Conservation (phyloP, 2,888 invertebrate genomes). For the Metallyticus violacea region DNA sequence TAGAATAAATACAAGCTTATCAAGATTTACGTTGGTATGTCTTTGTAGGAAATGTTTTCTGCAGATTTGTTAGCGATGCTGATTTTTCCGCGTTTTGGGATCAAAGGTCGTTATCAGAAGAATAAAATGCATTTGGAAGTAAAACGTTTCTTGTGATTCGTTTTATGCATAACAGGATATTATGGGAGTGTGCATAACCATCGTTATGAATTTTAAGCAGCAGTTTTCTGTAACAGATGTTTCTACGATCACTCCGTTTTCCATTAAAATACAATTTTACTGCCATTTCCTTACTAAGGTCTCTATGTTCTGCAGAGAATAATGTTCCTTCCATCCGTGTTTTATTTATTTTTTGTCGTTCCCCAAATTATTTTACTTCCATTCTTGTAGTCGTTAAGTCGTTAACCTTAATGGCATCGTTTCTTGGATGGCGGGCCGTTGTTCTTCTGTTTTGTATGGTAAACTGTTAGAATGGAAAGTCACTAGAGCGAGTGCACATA, state of each 20-base stretch:
- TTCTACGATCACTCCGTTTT: not conserved
- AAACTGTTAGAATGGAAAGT: not conserved
- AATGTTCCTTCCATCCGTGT: not conserved
- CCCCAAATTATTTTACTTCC: not conserved
- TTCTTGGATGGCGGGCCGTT: not conserved
- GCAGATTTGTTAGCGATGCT: not conserved
- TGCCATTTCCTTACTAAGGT: no score
- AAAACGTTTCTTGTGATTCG: no score
- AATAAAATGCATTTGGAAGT: no score
- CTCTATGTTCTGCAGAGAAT: not conserved
- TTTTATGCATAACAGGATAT: no score
- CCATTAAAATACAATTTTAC: not conserved
- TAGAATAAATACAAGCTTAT: no score
- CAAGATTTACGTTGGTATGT: no score
- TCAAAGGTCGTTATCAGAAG: no score
- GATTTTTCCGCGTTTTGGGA: no score
- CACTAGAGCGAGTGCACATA: not conserved
- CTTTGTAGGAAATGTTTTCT: no score
- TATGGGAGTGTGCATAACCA: no score
- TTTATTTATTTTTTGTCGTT: not conserved
- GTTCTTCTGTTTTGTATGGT: not conserved
- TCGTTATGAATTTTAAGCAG: not conserved
- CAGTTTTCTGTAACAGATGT: not conserved
- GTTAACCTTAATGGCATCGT: not conserved
- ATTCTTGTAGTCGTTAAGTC: conserved; percentile 15